Evolutionary conservation across 2,113 vertebrate genomes (phyloP).

Genomic region (Colistium nudipinnis): DNA sequence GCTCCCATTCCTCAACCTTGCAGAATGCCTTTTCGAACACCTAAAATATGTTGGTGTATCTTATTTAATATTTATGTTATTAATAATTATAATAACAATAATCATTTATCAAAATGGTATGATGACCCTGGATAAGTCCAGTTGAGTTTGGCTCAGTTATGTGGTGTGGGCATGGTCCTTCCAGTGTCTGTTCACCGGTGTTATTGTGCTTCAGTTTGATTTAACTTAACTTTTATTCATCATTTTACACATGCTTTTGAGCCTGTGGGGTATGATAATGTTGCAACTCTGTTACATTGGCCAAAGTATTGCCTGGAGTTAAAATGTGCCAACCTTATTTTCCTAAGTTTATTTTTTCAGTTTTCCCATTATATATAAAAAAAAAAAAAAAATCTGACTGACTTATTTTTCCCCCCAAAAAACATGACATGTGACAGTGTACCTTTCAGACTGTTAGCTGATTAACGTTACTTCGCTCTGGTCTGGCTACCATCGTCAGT

Average conservation of each 20-base stretch:
- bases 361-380: neutral
- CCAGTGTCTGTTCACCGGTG: slow-evolving; percentile 21
- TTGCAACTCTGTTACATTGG: slow-evolving; percentile 8
- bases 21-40: neutral
- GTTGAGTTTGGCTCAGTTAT: slow-evolving; percentile 66
- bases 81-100: neutral
- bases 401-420: slow-evolving; percentile 15
- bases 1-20: neutral
- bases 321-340: neutral
- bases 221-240: slow-evolving; percentile 21
- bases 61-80: neutral
- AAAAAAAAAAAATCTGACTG: slow-evolving; percentile 8
- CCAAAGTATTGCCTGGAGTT: slow-evolving; percentile 19
- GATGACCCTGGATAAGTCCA: slow-evolving; percentile 24
- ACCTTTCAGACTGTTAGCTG: neutral
- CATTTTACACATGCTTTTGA: slow-evolving; percentile 28
- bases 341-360: neutral
- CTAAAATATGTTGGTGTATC: neutral
- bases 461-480: slow-evolving; percentile 38
- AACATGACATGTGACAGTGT: slow-evolving; percentile 17
- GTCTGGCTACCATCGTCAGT: slow-evolving; percentile 38
- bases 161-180: slow-evolving; percentile 65
- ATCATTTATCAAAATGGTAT: neutral
- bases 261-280: slow-evolving; percentile 24
- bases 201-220: slow-evolving; percentile 33